Evolutionary conservation across 1,140 invertebrate species (phyloP).

Genomic region (Drosophila teissieri): DNA sequence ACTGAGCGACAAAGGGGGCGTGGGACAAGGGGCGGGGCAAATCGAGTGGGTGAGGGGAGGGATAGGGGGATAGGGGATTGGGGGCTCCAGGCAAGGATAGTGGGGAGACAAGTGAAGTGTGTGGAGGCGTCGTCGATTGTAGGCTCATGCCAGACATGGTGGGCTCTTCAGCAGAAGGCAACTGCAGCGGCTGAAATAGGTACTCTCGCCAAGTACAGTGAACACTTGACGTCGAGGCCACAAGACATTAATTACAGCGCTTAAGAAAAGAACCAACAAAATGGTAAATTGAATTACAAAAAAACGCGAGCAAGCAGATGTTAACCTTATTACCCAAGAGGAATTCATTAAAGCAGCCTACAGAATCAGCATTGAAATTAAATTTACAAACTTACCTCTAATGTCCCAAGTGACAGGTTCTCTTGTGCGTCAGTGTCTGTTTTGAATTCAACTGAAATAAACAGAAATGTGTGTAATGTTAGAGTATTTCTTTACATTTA

Average conservation of each 20-base stretch:
- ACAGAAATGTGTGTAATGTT: not conserved
- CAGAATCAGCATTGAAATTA: not conserved
- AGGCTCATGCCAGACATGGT: slow-evolving; percentile 35
- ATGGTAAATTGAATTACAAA: slow-evolving; percentile 23
- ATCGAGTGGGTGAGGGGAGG: too few species aligned
- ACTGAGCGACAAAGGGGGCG: slow-evolving; percentile 6
- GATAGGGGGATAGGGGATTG: not conserved
- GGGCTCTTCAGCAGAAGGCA: slow-evolving; percentile 29
- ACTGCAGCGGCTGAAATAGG: slow-evolving; percentile 31
- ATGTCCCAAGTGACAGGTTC: slow-evolving; percentile 8
- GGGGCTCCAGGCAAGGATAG: slow-evolving; percentile 10
- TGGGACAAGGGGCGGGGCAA: not conserved
- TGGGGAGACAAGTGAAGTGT: slow-evolving; percentile 10
- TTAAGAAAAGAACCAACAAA: slow-evolving; percentile 43
- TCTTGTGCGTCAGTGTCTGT: not conserved
- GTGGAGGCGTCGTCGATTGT: slow-evolving; percentile 44
- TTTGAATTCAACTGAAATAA: slow-evolving; percentile 7
- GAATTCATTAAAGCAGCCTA: not conserved
- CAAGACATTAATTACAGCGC: slow-evolving; percentile 43
- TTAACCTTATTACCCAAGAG: not conserved
- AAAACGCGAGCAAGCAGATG: not conserved
- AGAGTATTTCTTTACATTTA: not conserved
- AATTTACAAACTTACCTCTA: slow-evolving; percentile 13
- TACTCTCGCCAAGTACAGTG: slow-evolving; percentile 44
- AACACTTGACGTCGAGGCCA: slow-evolving; percentile 41